A percentile compares a stretch with the other conserved stretches of the same genome.
Evolutionary conservation across 2,888 invertebrate genomes (phyloP).

Genomic region (Drosophila merina): DNA sequence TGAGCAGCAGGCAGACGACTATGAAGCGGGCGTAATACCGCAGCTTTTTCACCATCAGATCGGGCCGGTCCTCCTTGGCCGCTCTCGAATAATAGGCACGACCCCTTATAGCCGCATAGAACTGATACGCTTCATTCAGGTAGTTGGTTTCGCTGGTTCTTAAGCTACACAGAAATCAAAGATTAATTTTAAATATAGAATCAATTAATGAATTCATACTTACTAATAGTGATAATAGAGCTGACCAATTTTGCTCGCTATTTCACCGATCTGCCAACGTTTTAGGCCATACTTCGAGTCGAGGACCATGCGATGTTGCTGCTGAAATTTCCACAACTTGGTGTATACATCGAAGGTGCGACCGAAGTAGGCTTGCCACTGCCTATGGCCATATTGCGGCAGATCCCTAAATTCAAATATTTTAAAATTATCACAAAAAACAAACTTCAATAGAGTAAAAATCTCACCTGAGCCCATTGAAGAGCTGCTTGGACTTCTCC

Average conservation of each 20-base stretch:
- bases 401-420: too few species aligned
- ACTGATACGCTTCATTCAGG: slow-evolving; percentile 97
- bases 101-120: slow-evolving; percentile 97
- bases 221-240: slow-evolving; percentile 99
- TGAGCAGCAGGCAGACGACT: slow-evolving; percentile 96
- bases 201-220: slow-evolving; percentile 84
- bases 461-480: slow-evolving; percentile 94
- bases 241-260: slow-evolving; percentile 99
- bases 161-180: slow-evolving; percentile 87
- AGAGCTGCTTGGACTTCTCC: slow-evolving; percentile 98
- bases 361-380: slow-evolving; percentile 99
- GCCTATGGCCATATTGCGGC: slow-evolving; percentile 98
- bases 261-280: slow-evolving; percentile 99
- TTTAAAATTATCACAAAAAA: too few species aligned
- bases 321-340: slow-evolving; percentile 98
- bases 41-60: slow-evolving; percentile 98
- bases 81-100: slow-evolving; percentile 97
- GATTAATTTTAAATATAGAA: neutral
- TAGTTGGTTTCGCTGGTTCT: slow-evolving; percentile 98
- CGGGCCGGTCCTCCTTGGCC: slow-evolving; percentile 96
- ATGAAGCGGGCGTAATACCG: slow-evolving; percentile 98
- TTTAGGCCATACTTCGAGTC: slow-evolving; percentile 97
- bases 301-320: slow-evolving; percentile 95
- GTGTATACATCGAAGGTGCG: slow-evolving; percentile 98
- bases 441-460: neutral